Base-by-base conservation (phyloP, 2,113 vertebrate species). In the Podarcis raffonei region DNA sequence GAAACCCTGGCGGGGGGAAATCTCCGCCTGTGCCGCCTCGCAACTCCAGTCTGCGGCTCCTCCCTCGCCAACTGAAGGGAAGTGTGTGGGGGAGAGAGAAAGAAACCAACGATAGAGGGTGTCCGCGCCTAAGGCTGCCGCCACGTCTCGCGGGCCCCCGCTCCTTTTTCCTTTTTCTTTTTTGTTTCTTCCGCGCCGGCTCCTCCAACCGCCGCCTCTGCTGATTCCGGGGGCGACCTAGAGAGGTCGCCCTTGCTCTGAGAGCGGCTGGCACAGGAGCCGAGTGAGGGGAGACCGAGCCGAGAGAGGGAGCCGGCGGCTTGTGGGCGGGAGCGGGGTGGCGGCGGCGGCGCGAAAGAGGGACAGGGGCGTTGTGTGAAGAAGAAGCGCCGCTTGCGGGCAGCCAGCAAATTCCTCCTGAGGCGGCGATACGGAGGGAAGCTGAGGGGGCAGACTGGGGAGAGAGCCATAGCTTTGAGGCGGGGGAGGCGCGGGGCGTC, bases 171-270 rank as follows among this genome's bases (percentile, higher is more conserved):
- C 48, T 53, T 48, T 48, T 48, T 48, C 48, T 48, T 48, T 48
- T 53, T 53, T 30, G 2, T 18, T 42, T 35, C 9, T 22, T 57
- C 42, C 68, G 25, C 30, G 37, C 65, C 30, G 5, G 32, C 12
- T 20, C 6, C 65, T 0, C 16, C 81, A 77, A 90, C 59, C 85
- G 83, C 91, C 87, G 89, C 94, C 90, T 84, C 81, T 39, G 86
- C 87, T 23, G 27, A 68, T n/a, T 79, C 84, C 32, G 66, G 66
- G 76, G 85, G 82, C 82, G 53, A 87, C 72, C 83, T 48, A 3
- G 62, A 77, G 86, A 53, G 75, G 84, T 18, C 30, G 71, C 16
- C 5, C 39, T 66, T 27, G 57, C 22, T 23, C 72, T 42, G 39
- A 53, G 89, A 20, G 71, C 69, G 48, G 48, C 48, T 53, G 48